Conservation (phyloP, 2,888 invertebrate genomes). For the Drosophila meridionalis region DNA sequence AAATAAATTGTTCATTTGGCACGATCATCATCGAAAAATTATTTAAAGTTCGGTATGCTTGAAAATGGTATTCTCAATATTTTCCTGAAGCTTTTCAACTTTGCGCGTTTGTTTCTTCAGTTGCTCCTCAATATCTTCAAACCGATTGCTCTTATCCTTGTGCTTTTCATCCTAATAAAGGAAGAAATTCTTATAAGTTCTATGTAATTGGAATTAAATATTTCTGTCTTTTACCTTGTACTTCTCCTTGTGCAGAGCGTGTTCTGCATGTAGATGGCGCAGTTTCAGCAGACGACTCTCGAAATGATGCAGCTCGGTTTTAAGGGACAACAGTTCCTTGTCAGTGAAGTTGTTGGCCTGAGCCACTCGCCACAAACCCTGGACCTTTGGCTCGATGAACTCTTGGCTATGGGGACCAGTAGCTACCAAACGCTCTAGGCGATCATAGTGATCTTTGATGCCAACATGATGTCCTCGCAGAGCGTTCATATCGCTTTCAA, state of each 20-base stretch:
- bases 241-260: conserved; percentile 89
- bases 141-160: conserved; percentile 88
- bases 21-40: conserved; percentile 11
- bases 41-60: conserved; percentile 91
- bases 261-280: conserved; percentile 92
- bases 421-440: conserved; percentile 90
- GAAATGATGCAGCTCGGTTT: conserved; percentile 92
- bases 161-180: conserved; percentile 86
- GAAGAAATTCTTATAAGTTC: neutral
- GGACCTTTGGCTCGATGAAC: conserved; percentile 96
- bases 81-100: conserved; percentile 93
- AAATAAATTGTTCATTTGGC: conserved; percentile 65
- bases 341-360: conserved; percentile 90
- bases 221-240: conserved; percentile 86
- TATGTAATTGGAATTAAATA: neutral
- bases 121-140: conserved; percentile 89
- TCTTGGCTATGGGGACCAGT: conserved; percentile 92
- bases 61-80: conserved; percentile 91
- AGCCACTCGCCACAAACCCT: conserved; percentile 91
- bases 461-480: conserved; percentile 91
- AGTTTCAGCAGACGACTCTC: conserved; percentile 94
- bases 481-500: conserved; percentile 89
- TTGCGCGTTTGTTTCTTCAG: conserved; percentile 94
- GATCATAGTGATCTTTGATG: conserved; percentile 92
- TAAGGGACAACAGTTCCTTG: conserved; percentile 93